phyloP scores from a whole-genome alignment of 1,140 invertebrate species.

The Drosophila lacertosa region DNA sequence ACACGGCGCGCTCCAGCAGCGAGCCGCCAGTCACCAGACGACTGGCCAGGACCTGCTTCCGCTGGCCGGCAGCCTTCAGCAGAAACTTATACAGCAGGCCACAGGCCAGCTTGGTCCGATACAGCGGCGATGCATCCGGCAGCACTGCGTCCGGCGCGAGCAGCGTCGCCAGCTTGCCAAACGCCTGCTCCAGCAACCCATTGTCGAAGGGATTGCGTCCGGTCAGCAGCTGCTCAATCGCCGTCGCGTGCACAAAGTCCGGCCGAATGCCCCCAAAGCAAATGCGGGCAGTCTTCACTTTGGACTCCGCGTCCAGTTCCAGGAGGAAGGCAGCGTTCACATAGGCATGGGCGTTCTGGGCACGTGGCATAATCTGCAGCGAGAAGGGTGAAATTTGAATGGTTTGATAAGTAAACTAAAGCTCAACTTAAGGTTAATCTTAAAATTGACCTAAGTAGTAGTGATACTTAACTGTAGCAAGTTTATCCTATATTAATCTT shows the following conservation, averaged over 20 bases:
- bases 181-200: slow-evolving; percentile 84
- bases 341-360: slow-evolving; percentile 93
- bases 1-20: slow-evolving; percentile 86
- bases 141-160: slow-evolving; percentile 87
- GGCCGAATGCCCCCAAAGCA: slow-evolving; percentile 89
- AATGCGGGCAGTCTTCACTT: slow-evolving; percentile 73
- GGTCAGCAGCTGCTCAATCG: slow-evolving; percentile 88
- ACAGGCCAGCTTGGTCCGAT: slow-evolving; percentile 88
- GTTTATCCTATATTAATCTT: no score
- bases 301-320: slow-evolving; percentile 84
- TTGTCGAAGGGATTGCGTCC: slow-evolving; percentile 86
- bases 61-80: slow-evolving; percentile 84
- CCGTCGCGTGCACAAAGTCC: slow-evolving; percentile 88
- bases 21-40: slow-evolving; percentile 83
- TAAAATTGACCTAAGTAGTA: no score
- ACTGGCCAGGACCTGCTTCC: slow-evolving; percentile 68
- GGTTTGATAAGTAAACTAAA: no score
- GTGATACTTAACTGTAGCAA: no score
- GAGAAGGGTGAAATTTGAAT: background rate
- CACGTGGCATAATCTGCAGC: slow-evolving; percentile 89
- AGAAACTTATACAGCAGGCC: slow-evolving; percentile 91
- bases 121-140: slow-evolving; percentile 87
- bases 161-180: slow-evolving; percentile 86
- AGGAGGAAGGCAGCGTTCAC: slow-evolving; percentile 92
- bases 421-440: no score